phyloP scores from a whole-genome alignment of 2,113 vertebrate species.

The Lophochroa leadbeateri region DNA sequence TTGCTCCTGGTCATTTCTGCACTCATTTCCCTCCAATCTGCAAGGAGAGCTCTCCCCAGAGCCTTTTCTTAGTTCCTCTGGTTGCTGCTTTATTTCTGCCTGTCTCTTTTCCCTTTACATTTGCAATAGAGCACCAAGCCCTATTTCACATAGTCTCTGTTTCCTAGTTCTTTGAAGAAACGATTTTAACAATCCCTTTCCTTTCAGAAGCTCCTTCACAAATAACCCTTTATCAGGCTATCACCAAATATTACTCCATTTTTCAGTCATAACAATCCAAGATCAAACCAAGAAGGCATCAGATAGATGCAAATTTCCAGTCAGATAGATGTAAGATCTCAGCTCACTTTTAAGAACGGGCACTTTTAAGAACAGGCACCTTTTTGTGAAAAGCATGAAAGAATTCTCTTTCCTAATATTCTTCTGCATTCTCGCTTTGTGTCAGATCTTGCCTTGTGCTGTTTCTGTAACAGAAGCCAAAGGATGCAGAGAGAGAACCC shows the following conservation, averaged over 20 bases:
- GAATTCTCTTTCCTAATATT: neutral
- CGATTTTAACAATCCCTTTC: neutral
- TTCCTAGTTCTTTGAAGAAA: neutral
- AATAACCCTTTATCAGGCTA: neutral
- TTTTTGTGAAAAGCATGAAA: neutral
- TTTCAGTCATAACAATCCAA: neutral
- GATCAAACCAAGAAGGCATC: neutral
- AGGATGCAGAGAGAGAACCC: neutral
- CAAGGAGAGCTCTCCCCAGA: neutral
- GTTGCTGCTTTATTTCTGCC: neutral
- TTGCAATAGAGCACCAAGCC: neutral
- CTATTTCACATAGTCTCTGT: neutral
- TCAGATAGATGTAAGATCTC: neutral
- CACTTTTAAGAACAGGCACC: neutral
- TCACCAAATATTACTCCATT: neutral
- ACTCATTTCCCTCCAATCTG: fast-evolving
- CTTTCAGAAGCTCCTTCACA: neutral
- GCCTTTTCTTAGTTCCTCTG: neutral
- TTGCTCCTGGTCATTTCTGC: neutral
- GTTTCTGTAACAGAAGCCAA: neutral
- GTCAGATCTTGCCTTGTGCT: neutral
- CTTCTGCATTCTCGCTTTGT: neutral
- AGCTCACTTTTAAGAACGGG: neutral
- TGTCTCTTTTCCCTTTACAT: neutral
- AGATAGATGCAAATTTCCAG: neutral